phyloP scores from a whole-genome alignment of 1,140 invertebrate genomes.

The Euwallacea similis region DNA sequence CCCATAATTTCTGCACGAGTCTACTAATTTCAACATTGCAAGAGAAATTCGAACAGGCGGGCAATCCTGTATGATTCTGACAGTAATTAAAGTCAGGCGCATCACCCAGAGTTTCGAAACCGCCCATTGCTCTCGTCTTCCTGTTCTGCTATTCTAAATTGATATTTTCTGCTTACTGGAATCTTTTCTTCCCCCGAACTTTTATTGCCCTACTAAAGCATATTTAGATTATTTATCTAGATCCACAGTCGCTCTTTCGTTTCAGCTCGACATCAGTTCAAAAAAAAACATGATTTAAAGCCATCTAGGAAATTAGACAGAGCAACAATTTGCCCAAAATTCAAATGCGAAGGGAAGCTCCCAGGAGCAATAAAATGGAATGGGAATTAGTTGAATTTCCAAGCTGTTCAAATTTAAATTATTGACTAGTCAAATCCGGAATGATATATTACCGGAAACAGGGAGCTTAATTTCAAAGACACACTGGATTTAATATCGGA shows the following conservation, averaged over 20 bases:
- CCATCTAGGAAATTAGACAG: background rate
- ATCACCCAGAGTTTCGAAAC: background rate
- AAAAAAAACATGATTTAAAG: too few relatives aligned
- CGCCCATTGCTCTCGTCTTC: conserved; percentile 1
- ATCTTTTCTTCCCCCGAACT: too few relatives aligned
- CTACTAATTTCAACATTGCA: conserved; percentile 5
- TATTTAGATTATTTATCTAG: too few relatives aligned
- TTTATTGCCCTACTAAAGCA: too few relatives aligned
- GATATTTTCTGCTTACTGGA: too few relatives aligned
- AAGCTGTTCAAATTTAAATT: conserved; percentile 16
- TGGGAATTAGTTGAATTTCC: conserved; percentile 5
- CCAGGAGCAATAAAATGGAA: conserved; percentile 2
- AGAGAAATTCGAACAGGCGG: conserved; percentile 7
- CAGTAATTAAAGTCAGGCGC: conserved; percentile 9
- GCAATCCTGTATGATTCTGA: conserved; percentile 9
- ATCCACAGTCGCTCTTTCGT: too few relatives aligned
- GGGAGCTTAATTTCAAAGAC: conserved; percentile 21
- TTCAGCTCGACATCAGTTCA: too few relatives aligned
- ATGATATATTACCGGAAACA: conserved; percentile 18
- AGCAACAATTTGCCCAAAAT: background rate
- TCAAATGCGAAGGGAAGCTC: background rate
- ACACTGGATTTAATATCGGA: conserved; percentile 21
- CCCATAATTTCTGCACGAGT: conserved; percentile 4
- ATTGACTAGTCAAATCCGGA: conserved; percentile 20
- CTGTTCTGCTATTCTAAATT: background rate